Evolutionary conservation across 2,113 vertebrate genomes (phyloP).

Genomic region (Phrynosoma blainvillii): DNA sequence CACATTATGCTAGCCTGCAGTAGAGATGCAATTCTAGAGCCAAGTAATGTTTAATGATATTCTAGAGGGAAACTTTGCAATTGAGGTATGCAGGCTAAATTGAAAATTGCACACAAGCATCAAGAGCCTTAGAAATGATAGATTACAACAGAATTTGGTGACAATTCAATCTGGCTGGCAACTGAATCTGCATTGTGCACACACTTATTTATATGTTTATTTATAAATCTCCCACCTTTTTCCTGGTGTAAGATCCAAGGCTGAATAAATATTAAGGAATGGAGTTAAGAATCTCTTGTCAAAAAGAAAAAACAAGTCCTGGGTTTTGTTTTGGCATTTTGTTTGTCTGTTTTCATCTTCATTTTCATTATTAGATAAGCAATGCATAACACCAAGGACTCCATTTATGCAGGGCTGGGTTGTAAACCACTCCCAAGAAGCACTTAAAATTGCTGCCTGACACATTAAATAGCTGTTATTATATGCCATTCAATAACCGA

Average conservation of each 20-base stretch:
- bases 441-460: not conserved
- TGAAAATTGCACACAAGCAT: not conserved
- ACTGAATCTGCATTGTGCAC: no score
- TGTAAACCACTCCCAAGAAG: not conserved
- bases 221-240: no score
- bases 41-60: slow-evolving; percentile 13
- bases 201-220: no score
- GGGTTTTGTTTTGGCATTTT: no score
- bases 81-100: slow-evolving; percentile 10
- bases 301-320: not conserved
- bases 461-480: not conserved
- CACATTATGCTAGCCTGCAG: slow-evolving; percentile 31
- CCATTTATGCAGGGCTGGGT: not conserved
- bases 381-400: not conserved
- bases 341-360: not conserved
- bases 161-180: not conserved
- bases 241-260: no score
- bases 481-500: not conserved
- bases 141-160: not conserved
- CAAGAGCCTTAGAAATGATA: not conserved
- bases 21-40: slow-evolving; percentile 5
- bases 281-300: not conserved
- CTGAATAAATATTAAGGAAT: not conserved
- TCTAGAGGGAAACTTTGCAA: slow-evolving; percentile 17
- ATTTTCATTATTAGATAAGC: not conserved